Percentiles rank a stretch among this genome's conserved stretches.
These are phyloP conservation scores for Hydrolagus colliei DNA, from an alignment of 2,797 vertebrate species.

Conservation along the genomic window DNA sequence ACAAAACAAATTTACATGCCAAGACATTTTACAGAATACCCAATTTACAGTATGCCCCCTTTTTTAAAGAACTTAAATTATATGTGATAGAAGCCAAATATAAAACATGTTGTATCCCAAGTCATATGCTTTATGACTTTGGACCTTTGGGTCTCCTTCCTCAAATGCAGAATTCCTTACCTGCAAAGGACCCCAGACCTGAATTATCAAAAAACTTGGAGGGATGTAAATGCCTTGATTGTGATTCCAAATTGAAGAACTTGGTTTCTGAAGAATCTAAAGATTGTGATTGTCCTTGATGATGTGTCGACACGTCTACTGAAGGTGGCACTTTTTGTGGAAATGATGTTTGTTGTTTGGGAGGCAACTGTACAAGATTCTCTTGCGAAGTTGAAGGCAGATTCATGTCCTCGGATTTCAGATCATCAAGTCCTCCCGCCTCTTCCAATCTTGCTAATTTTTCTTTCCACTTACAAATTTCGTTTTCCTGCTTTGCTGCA, in stretches of 20 bases:
- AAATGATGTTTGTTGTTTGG: neutral
- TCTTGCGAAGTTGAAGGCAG: neutral
- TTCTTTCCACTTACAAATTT: constrained; percentile 21
- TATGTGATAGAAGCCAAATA: too few relatives aligned
- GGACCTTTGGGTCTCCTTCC: neutral
- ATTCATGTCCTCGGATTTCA: neutral
- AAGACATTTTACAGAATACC: too few relatives aligned
- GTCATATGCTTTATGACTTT: neutral
- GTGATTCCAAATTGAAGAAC: neutral
- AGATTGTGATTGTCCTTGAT: neutral
- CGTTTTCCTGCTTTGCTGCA: neutral
- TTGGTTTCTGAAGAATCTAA: neutral
- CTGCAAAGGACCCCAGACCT: neutral
- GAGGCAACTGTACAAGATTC: neutral
- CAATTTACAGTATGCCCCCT: too few relatives aligned
- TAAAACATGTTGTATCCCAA: too few relatives aligned
- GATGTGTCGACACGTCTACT: neutral
- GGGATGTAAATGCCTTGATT: neutral
- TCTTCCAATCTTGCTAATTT: neutral
- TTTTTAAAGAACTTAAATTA: too few relatives aligned
- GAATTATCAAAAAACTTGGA: constrained; percentile 26
- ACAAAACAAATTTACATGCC: too few relatives aligned
- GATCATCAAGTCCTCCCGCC: neutral
- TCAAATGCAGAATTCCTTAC: neutral
- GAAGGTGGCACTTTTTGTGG: neutral